phyloP scores from a whole-genome alignment of 1,140 invertebrate species.

The Diploscapter pachys region DNA sequence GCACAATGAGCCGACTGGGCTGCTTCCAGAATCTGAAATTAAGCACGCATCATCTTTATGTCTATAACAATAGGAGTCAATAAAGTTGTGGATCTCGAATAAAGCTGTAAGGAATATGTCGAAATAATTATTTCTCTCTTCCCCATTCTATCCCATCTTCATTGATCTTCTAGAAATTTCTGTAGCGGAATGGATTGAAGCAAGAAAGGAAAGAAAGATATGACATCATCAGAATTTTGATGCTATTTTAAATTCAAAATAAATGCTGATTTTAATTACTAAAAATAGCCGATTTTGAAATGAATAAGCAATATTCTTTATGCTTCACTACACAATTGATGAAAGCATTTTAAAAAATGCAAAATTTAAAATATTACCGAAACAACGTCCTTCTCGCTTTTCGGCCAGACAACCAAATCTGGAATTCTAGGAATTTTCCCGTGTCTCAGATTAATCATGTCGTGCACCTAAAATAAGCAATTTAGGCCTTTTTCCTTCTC shows the following conservation, averaged over 20 bases:
- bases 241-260: too few species aligned
- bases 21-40: slow-evolving; percentile 72
- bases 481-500: neutral
- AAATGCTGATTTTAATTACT: too few species aligned
- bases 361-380: slow-evolving; percentile 5
- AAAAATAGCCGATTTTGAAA: too few species aligned
- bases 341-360: too few species aligned
- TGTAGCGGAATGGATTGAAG: neutral
- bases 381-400: slow-evolving; percentile 44
- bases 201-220: slow-evolving; percentile 12
- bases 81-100: too few species aligned
- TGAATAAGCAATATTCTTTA: too few species aligned
- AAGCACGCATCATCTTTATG: slow-evolving; percentile 67
- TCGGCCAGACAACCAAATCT: slow-evolving; percentile 87
- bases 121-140: too few species aligned
- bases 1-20: slow-evolving; percentile 75
- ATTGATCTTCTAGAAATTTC: too few species aligned
- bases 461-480: slow-evolving; percentile 66
- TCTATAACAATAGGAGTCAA: too few species aligned
- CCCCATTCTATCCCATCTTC: too few species aligned
- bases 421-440: slow-evolving; percentile 78
- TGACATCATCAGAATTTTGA: neutral
- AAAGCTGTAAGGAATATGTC: too few species aligned
- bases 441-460: slow-evolving; percentile 75
- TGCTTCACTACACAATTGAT: too few species aligned